A percentile compares a stretch with the other conserved stretches of the same genome.
Conservation (phyloP, 2,113 vertebrate species). For the Myotis brandtii region DNA sequence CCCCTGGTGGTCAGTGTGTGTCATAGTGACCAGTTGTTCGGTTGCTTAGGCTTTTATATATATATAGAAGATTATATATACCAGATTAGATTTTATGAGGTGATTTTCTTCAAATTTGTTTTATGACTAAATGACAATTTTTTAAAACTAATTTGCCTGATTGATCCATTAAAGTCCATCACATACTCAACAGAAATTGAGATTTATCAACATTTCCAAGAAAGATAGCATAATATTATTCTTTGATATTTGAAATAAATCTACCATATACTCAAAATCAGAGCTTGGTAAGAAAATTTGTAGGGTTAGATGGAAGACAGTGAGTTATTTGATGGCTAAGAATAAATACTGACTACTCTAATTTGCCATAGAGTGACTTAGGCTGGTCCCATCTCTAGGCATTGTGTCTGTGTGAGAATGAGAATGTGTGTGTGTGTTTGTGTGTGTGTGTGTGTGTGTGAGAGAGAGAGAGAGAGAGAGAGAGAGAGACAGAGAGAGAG, state of each 20-base stretch:
- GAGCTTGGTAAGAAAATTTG: neutral
- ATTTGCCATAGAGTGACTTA: neutral
- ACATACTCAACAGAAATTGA: neutral
- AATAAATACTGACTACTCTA: neutral
- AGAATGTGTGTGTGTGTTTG: neutral
- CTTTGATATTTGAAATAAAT: constrained; percentile 19
- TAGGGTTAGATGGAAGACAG: neutral
- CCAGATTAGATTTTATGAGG: neutral
- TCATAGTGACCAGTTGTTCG: too few relatives aligned
- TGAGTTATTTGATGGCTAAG: neutral
- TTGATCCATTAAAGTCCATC: neutral
- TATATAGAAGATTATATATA: too few relatives aligned
- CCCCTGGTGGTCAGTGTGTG: too few relatives aligned
- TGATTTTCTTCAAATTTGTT: constrained; percentile 5
- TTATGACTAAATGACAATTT: neutral
- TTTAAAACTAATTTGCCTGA: neutral
- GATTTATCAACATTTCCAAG: constrained; percentile 20
- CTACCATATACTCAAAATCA: neutral
- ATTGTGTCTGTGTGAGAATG: neutral
- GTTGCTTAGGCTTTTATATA: too few relatives aligned
- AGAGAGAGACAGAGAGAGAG: neutral
- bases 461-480: neutral
- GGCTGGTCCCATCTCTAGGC: neutral
- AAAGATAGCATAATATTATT: neutral
- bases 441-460: neutral